phyloP scores from a whole-genome alignment of 2,113 vertebrate species.

The Cinclus mexicanus region DNA sequence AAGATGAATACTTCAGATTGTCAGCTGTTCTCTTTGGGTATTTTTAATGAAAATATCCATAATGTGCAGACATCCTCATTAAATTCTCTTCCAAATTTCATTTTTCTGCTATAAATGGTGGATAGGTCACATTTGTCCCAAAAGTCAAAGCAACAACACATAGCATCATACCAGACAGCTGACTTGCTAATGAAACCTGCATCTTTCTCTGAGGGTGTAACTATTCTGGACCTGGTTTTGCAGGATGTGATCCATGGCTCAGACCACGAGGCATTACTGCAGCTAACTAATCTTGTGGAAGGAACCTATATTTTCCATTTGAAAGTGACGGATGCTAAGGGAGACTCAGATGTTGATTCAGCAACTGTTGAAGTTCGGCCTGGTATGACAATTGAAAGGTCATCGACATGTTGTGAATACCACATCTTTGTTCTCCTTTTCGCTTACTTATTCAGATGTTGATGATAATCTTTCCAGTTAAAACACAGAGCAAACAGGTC shows the following conservation, averaged over 20 bases:
- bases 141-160: neutral
- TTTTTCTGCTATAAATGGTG: neutral
- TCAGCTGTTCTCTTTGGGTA: neutral
- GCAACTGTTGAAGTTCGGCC: constrained; percentile 88
- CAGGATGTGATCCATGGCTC: constrained; percentile 87
- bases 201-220: neutral
- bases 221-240: neutral
- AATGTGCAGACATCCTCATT: neutral
- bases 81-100: neutral
- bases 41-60: neutral
- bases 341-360: constrained; percentile 77
- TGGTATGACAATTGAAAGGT: constrained; percentile 77
- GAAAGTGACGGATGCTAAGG: constrained; percentile 79
- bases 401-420: constrained; percentile 28
- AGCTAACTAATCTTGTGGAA: constrained; percentile 87
- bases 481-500: neutral
- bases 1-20: neutral
- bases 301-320: constrained; percentile 88
- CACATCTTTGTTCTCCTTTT: neutral
- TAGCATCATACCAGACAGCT: neutral
- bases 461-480: neutral
- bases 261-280: constrained; percentile 74
- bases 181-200: neutral
- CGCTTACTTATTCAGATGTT: neutral
- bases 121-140: neutral